Conservation (phyloP, 2,113 vertebrate genomes). For the Halichoeres trimaculatus region DNA sequence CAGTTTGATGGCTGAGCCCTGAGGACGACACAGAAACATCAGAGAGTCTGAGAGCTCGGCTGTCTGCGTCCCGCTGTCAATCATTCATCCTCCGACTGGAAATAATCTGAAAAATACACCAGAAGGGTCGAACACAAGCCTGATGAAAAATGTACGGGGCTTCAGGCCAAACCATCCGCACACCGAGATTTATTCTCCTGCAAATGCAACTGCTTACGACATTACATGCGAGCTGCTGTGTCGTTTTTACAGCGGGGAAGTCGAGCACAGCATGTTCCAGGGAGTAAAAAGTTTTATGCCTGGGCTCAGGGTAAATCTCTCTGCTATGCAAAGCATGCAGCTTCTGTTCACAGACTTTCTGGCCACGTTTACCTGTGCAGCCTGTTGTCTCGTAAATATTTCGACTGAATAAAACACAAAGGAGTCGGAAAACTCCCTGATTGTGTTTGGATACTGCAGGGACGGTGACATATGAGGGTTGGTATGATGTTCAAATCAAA, state of each 20-base stretch:
- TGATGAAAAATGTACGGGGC: conserved; percentile 36
- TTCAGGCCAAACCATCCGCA: conserved; percentile 31
- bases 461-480: too few relatives aligned
- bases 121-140: conserved; percentile 34
- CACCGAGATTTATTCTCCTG: conserved; percentile 45
- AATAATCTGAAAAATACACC: conserved; percentile 46
- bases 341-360: conserved; percentile 38
- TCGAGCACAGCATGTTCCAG: conserved; percentile 26
- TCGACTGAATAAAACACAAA: background rate
- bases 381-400: conserved; percentile 48
- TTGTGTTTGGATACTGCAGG: conserved; percentile 1
- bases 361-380: conserved; percentile 8
- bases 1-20: conserved; percentile 21
- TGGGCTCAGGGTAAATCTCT: conserved; percentile 46
- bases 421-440: background rate
- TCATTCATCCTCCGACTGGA: conserved; percentile 29
- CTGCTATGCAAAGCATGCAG: conserved; percentile 35
- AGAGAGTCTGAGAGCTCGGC: background rate
- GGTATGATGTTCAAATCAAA: too few relatives aligned
- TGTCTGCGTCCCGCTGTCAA: conserved; percentile 17
- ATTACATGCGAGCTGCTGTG: conserved; percentile 16
- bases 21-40: conserved; percentile 18
- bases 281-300: conserved; percentile 48
- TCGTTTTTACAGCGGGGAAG: conserved; percentile 38
- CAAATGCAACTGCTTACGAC: conserved; percentile 25